Percentiles rank a stretch among this genome's conserved stretches.
phyloP scores from a whole-genome alignment of 30 jellyfish, hydroid and myxozoan genomes.

The Hydractinia symbiolongicarpus region DNA sequence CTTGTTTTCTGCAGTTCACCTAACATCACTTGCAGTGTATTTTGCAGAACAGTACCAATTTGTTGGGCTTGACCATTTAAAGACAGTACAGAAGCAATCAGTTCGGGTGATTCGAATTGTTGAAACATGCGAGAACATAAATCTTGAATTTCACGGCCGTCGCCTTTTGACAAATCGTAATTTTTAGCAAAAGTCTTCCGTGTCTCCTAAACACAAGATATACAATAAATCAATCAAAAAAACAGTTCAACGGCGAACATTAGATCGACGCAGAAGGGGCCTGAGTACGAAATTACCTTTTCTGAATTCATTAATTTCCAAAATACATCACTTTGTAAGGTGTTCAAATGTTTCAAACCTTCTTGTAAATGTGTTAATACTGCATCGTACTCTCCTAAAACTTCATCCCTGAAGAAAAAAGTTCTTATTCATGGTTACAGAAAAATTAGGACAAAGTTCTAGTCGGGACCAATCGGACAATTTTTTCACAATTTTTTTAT shows the following conservation, averaged over 20 bases:
- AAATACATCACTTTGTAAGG: too few species aligned
- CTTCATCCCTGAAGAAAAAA: too few species aligned
- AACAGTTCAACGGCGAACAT: neutral
- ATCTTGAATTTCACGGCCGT: neutral
- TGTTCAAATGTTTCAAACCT: too few species aligned
- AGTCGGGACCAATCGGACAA: too few species aligned
- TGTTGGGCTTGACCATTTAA: neutral
- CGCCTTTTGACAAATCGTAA: slow-evolving; percentile 23
- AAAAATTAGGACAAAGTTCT: too few species aligned
- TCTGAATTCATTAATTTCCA: too few species aligned
- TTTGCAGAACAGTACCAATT: slow-evolving; percentile 4
- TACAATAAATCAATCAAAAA: neutral
- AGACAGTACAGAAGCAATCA: slow-evolving; percentile 6
- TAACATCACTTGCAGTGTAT: slow-evolving; percentile 11
- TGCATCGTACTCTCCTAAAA: too few species aligned
- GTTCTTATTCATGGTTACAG: too few species aligned
- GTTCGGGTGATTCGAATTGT: slow-evolving; percentile 5
- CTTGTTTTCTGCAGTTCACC: neutral
- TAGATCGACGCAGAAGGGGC: too few species aligned
- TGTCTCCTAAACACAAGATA: neutral
- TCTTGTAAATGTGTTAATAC: too few species aligned
- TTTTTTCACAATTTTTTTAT: too few species aligned
- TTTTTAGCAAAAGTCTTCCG: neutral
- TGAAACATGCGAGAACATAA: slow-evolving; percentile 14
- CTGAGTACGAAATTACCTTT: too few species aligned